Base-by-base conservation (phyloP, 1,140 invertebrate species). In the Macrotrachela quadricornifera region DNA sequence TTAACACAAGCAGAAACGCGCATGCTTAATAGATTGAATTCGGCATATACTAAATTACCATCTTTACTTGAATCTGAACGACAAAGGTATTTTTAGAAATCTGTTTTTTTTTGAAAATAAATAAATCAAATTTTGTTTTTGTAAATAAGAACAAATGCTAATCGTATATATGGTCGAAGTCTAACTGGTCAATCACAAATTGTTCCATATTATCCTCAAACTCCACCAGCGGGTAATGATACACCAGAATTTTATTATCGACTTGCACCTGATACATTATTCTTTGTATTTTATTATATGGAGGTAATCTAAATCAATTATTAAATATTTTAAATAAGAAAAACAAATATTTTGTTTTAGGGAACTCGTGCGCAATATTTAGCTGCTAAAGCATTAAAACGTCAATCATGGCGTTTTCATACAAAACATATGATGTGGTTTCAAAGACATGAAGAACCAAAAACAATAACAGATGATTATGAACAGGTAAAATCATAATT, bases 401-500 rank as follows among this genome's bases (percentile, higher is more conserved):
- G 96, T 73, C 87, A 96, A 72, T 95, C 88, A 63, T 99, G 94
- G 94, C 79, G 92, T 69, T 99, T 97, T 75, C 94, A 99, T 73
- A 99, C 91, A 44, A 97, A 97, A 70, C 95, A 95, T 69, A 92
- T 97, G 86, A 97, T 96, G 90, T 99, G 94, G 94, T 99, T 97
- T 76, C 94, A 99, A 71, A 77, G 94, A 65, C 91, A 97, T 65
- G 92, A 99, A 74, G 92, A 99, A 75, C 94, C 94, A 48, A 96
- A 96, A 75, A 81, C 91, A 63, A 99, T 97, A 64, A 97, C 94
- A 61, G 92, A 97, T 73, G 92, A 99, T 72, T 99, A 81, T 72
- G 92, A 97, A 73, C 88, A 95, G 82, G 91, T 95, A 67, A 61
- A 37, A 46, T 37, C 58, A 40, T 30, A n/a, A n/a, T n/a, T n/a